Base-by-base conservation (phyloP, 1,140 invertebrate species). In the Asobara japonica region DNA sequence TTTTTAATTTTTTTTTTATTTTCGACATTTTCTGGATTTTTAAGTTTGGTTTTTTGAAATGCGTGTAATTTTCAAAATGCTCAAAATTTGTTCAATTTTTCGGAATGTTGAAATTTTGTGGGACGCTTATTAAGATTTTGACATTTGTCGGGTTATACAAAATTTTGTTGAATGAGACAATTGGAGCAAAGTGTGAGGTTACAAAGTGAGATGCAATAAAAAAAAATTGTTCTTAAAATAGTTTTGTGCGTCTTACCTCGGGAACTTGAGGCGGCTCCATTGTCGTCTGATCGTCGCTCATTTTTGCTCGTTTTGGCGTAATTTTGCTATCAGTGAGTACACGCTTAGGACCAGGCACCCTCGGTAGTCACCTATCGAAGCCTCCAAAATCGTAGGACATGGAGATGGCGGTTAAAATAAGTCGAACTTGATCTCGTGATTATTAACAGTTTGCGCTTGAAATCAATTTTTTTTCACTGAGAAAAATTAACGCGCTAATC, bases 201-300 rank as follows among this genome's bases (percentile, higher is more conserved):
- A 20, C n/a, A n/a, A 30, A 20, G 10, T 11, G 51, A 22, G 20
- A 29, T 10, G 27, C 1, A 33, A 41, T 48, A 74, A 30, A 38
- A 69, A 51, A 31, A 41, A 38, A 67, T 56, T 64, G 67, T 64
- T 70, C 45, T 65, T 16, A 36, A 65, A 64, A 48, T 69, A 71
- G 45, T 65, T 73, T 48, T n/a, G 18, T 41, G 1, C 27, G 8
- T 51, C 48, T 36, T 16, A 62, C 85, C 79, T 86, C 82, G 13
- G 77, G 71, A 36, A 77, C 77, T 73, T 83, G 79, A 22, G 75
- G 77, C 10, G 78, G 64, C 31, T 85, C 83, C 8, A 77, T 82
- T 38, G 65, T 75, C 60, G 65, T 76, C 77, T 83, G 79, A 71
- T 86, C 80, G 69, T 86, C 81, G 48, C 81, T 86, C 86, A 87